Evolutionary conservation across 2,113 vertebrate genomes (phyloP).

Genomic region (Lepus timidus): DNA sequence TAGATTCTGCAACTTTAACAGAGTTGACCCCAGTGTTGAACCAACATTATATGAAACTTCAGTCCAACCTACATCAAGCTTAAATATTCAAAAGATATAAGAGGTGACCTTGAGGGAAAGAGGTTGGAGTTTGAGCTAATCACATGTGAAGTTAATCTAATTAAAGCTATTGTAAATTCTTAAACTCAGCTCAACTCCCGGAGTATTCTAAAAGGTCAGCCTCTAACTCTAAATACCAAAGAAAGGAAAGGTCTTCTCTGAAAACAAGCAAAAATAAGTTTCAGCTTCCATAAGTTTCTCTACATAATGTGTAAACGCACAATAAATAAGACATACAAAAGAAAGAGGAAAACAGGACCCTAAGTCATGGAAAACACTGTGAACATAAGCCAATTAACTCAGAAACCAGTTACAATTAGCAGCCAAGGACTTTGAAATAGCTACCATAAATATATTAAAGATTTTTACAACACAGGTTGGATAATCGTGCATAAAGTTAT

Average conservation of each 20-base stretch:
- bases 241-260: not conserved
- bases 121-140: not conserved
- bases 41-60: not conserved
- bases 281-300: not conserved
- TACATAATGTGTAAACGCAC: not conserved
- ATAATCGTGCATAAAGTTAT: not conserved
- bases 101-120: not conserved
- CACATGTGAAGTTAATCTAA: slow-evolving; percentile 1
- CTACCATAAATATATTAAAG: slow-evolving; percentile 11
- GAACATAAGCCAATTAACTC: not conserved
- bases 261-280: slow-evolving; percentile 39
- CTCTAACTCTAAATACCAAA: not conserved
- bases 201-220: not conserved
- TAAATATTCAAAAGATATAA: slow-evolving; percentile 1
- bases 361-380: not conserved
- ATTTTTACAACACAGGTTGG: slow-evolving; percentile 1
- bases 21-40: not conserved
- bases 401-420: slow-evolving; percentile 42
- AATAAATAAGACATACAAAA: slow-evolving; percentile 8
- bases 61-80: not conserved
- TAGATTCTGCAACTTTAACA: not conserved
- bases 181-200: slow-evolving; percentile 7
- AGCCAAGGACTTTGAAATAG: not conserved
- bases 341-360: not conserved
- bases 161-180: not conserved